phyloP scores from a whole-genome alignment of 2,888 invertebrate genomes.

The Lasioglossum pauxillum region DNA sequence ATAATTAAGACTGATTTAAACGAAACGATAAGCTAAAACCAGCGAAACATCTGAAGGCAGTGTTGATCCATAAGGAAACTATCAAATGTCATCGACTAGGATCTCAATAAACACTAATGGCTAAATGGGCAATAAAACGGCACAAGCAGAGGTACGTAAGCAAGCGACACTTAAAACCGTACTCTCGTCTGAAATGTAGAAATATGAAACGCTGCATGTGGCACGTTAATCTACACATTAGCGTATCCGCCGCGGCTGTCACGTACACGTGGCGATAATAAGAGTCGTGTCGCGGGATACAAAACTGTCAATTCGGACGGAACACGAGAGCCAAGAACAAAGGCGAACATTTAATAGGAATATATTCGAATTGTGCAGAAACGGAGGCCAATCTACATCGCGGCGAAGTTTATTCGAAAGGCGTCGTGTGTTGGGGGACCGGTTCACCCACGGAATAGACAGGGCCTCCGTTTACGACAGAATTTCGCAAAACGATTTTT shows the following conservation, averaged over 20 bases:
- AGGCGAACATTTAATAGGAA: constrained; percentile 40
- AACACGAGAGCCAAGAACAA: constrained; percentile 37
- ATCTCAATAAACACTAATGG: background rate
- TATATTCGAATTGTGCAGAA: constrained; percentile 49
- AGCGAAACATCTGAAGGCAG: background rate
- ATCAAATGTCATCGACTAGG: background rate
- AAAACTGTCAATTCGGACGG: constrained; percentile 1
- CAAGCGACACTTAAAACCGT: background rate
- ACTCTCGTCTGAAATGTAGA: background rate
- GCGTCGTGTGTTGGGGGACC: constrained; percentile 53
- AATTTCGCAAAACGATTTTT: constrained; percentile 64
- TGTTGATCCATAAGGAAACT: background rate
- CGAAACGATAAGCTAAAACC: background rate
- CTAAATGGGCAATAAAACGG: background rate
- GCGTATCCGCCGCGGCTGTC: constrained; percentile 3
- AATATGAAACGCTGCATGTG: background rate
- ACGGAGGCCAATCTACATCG: constrained; percentile 38
- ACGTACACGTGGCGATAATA: constrained; percentile 1
- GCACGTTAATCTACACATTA: constrained; percentile 3
- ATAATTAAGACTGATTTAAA: background rate
- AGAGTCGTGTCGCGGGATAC: background rate
- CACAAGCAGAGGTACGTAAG: background rate
- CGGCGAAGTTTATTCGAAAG: constrained; percentile 55
- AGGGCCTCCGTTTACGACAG: constrained; percentile 42
- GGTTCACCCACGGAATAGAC: constrained; percentile 64